phyloP scores from a whole-genome alignment of 2,888 invertebrate species.

The Crematogaster levior region DNA sequence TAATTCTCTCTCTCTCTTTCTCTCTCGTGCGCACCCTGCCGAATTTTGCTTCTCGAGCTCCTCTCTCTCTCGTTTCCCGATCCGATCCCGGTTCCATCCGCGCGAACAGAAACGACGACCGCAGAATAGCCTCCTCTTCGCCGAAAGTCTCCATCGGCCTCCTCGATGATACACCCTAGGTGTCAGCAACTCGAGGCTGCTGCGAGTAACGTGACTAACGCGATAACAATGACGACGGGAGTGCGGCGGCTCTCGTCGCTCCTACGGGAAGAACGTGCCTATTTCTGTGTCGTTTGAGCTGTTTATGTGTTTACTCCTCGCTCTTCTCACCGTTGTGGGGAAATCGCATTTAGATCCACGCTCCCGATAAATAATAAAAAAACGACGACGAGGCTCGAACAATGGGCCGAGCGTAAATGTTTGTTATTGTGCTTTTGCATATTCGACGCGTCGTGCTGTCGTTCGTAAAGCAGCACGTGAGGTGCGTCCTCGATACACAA shows the following conservation, averaged over 20 bases:
- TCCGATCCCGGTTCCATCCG: not conserved
- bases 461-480: not conserved
- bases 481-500: not conserved
- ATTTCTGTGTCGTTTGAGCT: slow-evolving; percentile 32
- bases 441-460: not conserved
- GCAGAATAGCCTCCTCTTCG: not conserved
- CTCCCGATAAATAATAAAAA: not conserved
- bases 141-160: not conserved
- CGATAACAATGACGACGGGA: slow-evolving; percentile 43
- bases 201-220: slow-evolving; percentile 45
- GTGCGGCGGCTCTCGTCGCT: slow-evolving; percentile 5
- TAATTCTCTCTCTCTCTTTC: slow-evolving; percentile 6
- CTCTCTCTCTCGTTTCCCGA: not conserved
- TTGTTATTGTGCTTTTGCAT: slow-evolving; percentile 23
- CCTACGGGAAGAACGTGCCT: slow-evolving; percentile 34
- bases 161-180: not conserved
- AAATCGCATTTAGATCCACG: slow-evolving; percentile 22
- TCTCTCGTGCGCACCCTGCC: slow-evolving; percentile 18
- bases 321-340: not conserved
- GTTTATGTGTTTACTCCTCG: slow-evolving; percentile 9
- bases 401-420: slow-evolving; percentile 19
- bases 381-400: slow-evolving; percentile 6
- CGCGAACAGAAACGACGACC: not conserved
- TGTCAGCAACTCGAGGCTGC: not conserved
- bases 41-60: slow-evolving; percentile 10